Base-by-base conservation (phyloP, 2,113 vertebrate species). In the Atractosteus spatula region DNA sequence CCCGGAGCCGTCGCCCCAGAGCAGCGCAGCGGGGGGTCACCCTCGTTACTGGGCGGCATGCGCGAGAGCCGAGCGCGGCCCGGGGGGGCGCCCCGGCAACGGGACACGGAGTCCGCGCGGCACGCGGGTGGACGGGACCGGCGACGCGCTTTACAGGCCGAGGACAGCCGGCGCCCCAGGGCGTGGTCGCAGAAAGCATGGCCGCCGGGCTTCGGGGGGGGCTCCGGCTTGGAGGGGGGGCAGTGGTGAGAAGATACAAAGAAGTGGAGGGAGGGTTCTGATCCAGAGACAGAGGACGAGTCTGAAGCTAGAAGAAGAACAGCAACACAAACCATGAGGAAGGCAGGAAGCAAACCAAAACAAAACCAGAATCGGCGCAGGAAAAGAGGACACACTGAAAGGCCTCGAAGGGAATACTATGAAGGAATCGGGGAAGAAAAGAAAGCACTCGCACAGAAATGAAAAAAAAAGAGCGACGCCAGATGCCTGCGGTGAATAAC, bases 281-380 rank as follows among this genome's bases (percentile, higher is more conserved):
- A 91, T 90, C 95, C 93, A 89, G 93, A 93, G 82, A 93, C 84
- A 89, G 95, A 93, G 80, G 95, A 94, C 76, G 93, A 95, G 87
- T 92, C 91, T 90, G 95, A 97, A 79, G 86, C 95, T 96, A 89
- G 86, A 92, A 93, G 93, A 81, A 83, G 86, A 90, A 90, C 80
- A 64, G 63, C 29, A 77, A 81, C 77, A 64, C 73, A 45, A 67
- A 69, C 74, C 78, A 62, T 83, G 57, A 67, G 71, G 79, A 74
- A 77, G 80, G 74, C 69, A 63, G 73, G 78, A 76, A 68, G 77
- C 65, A 44, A 71, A 75, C 62, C 66, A 78, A 79, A 77, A 72
- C 75, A 68, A 29, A 62, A 62, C 47, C 45, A 65, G 42, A 8
- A 13, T 61, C 12, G 16, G 16, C 3, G 8, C 6, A 41, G 44